A percentile compares a stretch with the other conserved stretches of the same genome.
Evolutionary conservation across 2,888 invertebrate genomes (phyloP).

Genomic region (Exocentrus adspersus): DNA sequence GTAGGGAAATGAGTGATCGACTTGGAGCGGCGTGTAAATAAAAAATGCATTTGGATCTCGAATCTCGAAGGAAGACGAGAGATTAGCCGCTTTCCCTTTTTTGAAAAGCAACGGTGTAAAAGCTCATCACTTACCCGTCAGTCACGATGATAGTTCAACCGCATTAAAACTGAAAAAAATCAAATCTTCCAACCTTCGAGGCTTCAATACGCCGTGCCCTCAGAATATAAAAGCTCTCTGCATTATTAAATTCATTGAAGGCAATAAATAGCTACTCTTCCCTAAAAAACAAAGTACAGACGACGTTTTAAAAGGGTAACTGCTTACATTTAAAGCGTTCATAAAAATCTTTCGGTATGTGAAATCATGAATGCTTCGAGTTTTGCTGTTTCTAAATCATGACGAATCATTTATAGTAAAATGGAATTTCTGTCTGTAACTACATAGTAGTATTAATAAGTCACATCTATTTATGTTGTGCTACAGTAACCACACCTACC

Average conservation of each 20-base stretch:
- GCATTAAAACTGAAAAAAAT: slow-evolving; percentile 23
- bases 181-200: slow-evolving; percentile 5
- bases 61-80: slow-evolving; percentile 33
- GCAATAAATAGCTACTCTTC: neutral
- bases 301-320: no score
- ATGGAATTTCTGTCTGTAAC: no score
- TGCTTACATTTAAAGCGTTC: neutral
- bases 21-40: slow-evolving; percentile 39
- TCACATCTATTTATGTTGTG: no score
- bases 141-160: slow-evolving; percentile 41
- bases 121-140: slow-evolving; percentile 49
- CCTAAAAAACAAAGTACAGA: neutral
- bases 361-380: no score
- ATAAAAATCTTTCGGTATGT: neutral
- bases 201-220: neutral
- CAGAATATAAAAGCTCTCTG: neutral
- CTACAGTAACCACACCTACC: slow-evolving; percentile 6
- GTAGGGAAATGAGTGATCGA: slow-evolving; percentile 30
- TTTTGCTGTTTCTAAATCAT: no score
- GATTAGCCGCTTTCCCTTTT: slow-evolving; percentile 37
- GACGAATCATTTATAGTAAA: no score
- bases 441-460: no score
- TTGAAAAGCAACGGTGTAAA: slow-evolving; percentile 31
- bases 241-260: neutral
- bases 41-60: slow-evolving; percentile 44